phyloP scores from a whole-genome alignment of 23 tunicate genomes.

The Botrylloides violaceus region DNA sequence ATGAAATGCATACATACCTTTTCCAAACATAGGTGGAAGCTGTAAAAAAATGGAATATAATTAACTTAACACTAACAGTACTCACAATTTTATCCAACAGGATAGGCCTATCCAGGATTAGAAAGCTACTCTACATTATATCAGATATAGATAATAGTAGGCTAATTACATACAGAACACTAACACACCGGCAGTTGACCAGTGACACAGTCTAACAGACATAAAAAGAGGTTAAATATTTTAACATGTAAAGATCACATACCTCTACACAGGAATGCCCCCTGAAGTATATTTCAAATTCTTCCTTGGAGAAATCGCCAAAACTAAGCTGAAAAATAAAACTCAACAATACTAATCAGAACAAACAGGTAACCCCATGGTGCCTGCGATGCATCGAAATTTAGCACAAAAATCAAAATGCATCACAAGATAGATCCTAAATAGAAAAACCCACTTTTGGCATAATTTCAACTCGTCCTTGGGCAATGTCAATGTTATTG shows the following conservation, averaged over 20 bases:
- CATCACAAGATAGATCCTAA: no score
- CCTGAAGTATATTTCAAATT: background rate
- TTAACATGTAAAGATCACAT: background rate
- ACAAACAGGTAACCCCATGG: no score
- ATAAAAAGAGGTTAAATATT: background rate
- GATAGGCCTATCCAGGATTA: background rate
- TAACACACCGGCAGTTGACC: no score
- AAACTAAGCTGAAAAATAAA: conserved; percentile 9
- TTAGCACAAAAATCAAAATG: no score
- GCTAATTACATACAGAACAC: no score
- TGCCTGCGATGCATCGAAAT: no score
- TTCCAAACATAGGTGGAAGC: background rate
- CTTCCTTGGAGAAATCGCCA: conserved; percentile 15
- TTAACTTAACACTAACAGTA: no score
- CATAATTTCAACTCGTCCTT: no score
- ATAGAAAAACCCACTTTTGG: no score
- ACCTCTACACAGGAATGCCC: conserved; percentile 10
- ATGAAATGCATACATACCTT: background rate
- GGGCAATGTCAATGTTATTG: no score
- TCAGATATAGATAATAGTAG: background rate
- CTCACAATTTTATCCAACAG: no score
- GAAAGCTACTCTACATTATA: background rate
- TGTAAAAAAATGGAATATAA: no score
- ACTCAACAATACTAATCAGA: background rate
- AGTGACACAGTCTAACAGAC: background rate